Base-by-base conservation (phyloP, 23 tunicate genomes). In the Trididemnum nubilum region DNA sequence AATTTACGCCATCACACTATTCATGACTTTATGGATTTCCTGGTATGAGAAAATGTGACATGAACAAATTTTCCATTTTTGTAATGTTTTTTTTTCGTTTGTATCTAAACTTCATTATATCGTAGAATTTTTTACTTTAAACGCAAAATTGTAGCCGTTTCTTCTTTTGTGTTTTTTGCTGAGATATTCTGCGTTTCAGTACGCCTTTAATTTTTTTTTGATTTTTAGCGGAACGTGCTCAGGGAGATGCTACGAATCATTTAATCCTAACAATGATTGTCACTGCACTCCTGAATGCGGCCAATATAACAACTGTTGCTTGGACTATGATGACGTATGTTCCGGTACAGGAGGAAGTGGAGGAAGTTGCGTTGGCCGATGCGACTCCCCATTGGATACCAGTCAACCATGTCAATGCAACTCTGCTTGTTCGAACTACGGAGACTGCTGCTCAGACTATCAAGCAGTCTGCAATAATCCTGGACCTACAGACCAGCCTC, bases 371-470 rank as follows among this genome's bases (percentile, higher is more conserved):
- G 60, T 51, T 31, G 94, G 94, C 27, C 78, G 89, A 31, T 90
- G 96, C 77, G 89, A 63, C 34, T 2, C 59, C 51, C n/a, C 28
- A 22, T 25, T 51, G 49, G 89, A 90, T 49, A 24, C 72, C 15
- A 44, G 39, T 28, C 63, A 71, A 23, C 71, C 87, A 19, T 89
- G 94, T 38, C 94, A 89, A 31, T 89, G 94, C 73, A 89, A 89
- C 72, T 32, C 72, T 4, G 39, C 30, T 19, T 89, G 94, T 44
- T 25, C 30, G 0, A 57, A 77, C 31, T 83, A 77, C 78, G 80
- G 76, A 24, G 88, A 89, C 44, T 89, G 94, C 74, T 89, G 94
- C 65, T 24, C 74, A 21, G 94, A 89, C 34, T 89, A 89, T 57
- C 1, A 24, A n/a, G 50, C 65, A 1, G 61, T 82, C 26, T 88